Base-by-base conservation (phyloP, 2,888 invertebrate species). In the Galeopsomyia nigrocyanea region DNA sequence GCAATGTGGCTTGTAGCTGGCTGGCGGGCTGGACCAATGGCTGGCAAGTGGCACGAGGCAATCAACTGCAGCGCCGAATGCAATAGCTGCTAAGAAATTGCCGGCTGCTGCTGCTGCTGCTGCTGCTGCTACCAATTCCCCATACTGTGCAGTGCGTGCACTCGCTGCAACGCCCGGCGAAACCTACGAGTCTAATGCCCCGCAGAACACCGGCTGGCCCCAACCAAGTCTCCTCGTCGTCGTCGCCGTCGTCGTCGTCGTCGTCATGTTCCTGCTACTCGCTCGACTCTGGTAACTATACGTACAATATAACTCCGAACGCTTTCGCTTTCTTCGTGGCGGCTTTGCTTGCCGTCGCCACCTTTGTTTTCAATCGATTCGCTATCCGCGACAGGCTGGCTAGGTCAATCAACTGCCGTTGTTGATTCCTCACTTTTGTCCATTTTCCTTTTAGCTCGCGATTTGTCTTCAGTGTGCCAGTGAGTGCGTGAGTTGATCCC, bases 11-110 rank as follows among this genome's bases (percentile, higher is more conserved):
- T 39, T 39, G 39, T 39, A 39, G 39, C 13, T 39, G 39, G 39
- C 39, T 31, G 31, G 31, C 16, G 19, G 31, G 14, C 14, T 82
- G 78, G 78, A 82, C 86, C 86, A 86, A 86, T 85, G 79, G 79
- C 79, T 79, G 79, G 71, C 83, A 86, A 86, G 85, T 86, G 76
- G 86, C 82, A 84, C 86, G 84, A 86, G 86, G 86, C 75, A 81
- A 85, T 86, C 85, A 79, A 82, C 82, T 80, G 80, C 19, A n/a
- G 5, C n/a, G 77, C 78, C 80, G 79, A 83, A 83, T 83, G 81
- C 80, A 82, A 82, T 81, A 81, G 80, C 74, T 73, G 75, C 74
- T 73, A 31, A 39, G 39, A 7, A 39, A 39, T 39, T 74, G 73
- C 49, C 53, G 17, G 53, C 51, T 26, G 47, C 46, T 19, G 60